Evolutionary conservation across 2,888 invertebrate genomes (phyloP), one percentile per base, ranked within the genome.

Genomic region (Oscheius onirici): DNA sequence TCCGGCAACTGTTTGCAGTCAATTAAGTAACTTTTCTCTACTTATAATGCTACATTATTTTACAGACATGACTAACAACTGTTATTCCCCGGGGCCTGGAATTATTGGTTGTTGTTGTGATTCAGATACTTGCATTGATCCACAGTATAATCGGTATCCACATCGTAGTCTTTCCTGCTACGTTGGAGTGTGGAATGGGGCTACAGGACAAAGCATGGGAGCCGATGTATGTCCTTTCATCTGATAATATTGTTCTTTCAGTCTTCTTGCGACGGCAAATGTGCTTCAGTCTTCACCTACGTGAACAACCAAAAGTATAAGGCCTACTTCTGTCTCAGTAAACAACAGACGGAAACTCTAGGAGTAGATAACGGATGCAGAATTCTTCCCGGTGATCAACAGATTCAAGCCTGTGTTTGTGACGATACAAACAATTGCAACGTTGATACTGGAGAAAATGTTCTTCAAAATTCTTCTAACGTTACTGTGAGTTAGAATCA

Each of bases 151-250:
- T 46, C 34, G 34, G 5, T 24, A 72, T 51, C 73, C 73, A 49
- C 34, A 95, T 89, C 58, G 60, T 28, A 17, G 24, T 67, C 44
- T 72, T 24, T 46, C 28, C 61, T 78, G 78, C 69, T 79, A 55
- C 55, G 71, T 76, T 52, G 79, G 79, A 72, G 43, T 76, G 22
- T 75, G 73, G 76, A 72, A 75, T 22, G 49, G 52, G 24, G 70
- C 71, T 28, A 55, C 77, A 63, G 74, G 71, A 72, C 74, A 72
- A 63, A 77, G 75, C 72, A 71, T 72, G 10, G 58, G 69, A 11
- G 69, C 22, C 51, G 51, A 63, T 63, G 51, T 65, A 17, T n/a
- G n/a, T n/a, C n/a, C n/a, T n/a, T n/a, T n/a, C n/a, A n/a, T n/a
- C 24, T 15, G 43, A 77, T 77, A 34, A 3, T 34, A 26, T n/a